A percentile compares a stretch with the other conserved stretches of the same genome.
Evolutionary conservation across 2,797 vertebrate genomes (phyloP).

Genomic region (Chelon labrosus): DNA sequence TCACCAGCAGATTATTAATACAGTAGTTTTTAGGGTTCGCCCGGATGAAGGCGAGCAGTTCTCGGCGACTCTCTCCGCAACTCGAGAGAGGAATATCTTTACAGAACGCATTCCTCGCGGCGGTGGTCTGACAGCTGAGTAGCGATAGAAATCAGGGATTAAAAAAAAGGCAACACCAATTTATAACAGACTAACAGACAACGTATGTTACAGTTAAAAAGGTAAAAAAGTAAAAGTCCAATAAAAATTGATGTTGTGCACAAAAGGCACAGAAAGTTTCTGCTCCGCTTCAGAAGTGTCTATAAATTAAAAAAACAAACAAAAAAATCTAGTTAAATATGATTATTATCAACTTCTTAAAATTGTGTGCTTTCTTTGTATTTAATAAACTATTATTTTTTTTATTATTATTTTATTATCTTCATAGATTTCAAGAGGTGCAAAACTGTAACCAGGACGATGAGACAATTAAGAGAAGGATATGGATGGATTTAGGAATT

Average conservation of each 20-base stretch:
- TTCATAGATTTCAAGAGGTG: constrained; percentile 47
- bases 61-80: constrained; percentile 37
- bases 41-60: constrained; percentile 40
- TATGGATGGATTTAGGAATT: constrained; percentile 21
- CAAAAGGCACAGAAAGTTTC: constrained; percentile 92
- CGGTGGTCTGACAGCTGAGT: constrained; percentile 33
- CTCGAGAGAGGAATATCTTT: constrained; percentile 27
- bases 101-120: constrained; percentile 38
- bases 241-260: constrained; percentile 84
- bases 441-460: constrained; percentile 46
- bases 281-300: constrained; percentile 72
- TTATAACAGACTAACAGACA: constrained; percentile 69
- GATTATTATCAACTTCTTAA: constrained; percentile 48
- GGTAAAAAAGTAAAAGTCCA: constrained; percentile 77
- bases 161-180: constrained; percentile 61
- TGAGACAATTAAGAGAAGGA: constrained; percentile 19
- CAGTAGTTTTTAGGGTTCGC: constrained; percentile 68
- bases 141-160: constrained; percentile 49
- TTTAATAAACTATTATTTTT: constrained; percentile 44
- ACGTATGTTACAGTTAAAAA: constrained; percentile 67
- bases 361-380: constrained; percentile 72
- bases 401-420: constrained; percentile 25
- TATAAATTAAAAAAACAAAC: constrained; percentile 83
- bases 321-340: constrained; percentile 67
- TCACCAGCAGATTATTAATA: constrained; percentile 59